A percentile compares a stretch with the other conserved stretches of the same genome.
These are phyloP conservation scores for Fulica atra DNA, from an alignment of 2,113 vertebrate species.

Conservation along the genomic window DNA sequence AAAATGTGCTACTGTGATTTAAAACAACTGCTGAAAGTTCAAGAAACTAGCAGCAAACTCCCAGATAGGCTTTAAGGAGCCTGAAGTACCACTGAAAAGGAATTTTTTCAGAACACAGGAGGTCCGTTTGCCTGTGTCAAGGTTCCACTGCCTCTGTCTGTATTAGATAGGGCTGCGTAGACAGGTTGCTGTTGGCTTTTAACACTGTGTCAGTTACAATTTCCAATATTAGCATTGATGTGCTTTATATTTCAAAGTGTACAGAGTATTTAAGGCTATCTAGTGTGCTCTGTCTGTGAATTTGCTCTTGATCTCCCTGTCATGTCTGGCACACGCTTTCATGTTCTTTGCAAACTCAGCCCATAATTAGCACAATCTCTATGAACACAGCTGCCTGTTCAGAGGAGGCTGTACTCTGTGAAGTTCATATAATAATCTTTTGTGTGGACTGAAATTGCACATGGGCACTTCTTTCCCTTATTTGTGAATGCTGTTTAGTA, in stretches of 20 bases:
- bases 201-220: neutral
- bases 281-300: neutral
- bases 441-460: neutral
- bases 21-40: neutral
- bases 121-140: neutral
- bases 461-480: neutral
- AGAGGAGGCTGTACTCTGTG: neutral
- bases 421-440: neutral
- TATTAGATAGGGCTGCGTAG: neutral
- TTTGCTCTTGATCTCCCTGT: conserved; percentile 54
- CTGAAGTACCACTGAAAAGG: neutral
- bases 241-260: conserved; percentile 26
- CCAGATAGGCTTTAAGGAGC: neutral
- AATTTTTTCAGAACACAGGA: neutral
- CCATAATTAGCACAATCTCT: conserved; percentile 56
- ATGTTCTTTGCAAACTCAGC: conserved; percentile 38
- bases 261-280: conserved; percentile 59
- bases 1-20: neutral
- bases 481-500: conserved; percentile 10
- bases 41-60: neutral
- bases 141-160: neutral
- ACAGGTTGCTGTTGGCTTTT: conserved; percentile 30
- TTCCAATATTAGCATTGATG: conserved; percentile 10
- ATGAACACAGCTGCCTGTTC: conserved; percentile 32
- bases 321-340: conserved; percentile 57